These are phyloP conservation scores for Cryptomyrus ogoouensis DNA, from an alignment of 2,113 vertebrate genomes.

Conservation along the genomic window DNA sequence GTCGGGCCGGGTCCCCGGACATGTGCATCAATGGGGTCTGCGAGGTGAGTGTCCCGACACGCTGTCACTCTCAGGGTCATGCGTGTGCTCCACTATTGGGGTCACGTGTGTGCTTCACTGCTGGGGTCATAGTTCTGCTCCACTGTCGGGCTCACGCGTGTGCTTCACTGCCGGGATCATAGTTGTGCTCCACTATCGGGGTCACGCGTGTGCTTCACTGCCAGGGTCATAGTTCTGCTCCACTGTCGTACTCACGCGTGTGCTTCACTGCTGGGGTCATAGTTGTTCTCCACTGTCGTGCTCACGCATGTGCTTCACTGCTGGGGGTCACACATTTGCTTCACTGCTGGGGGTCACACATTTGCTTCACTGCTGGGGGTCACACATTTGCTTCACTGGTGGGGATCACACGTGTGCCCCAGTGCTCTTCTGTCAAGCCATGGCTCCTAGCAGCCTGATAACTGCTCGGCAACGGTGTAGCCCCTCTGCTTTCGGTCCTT, in stretches of 20 bases:
- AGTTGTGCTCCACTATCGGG: neutral
- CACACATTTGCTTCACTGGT: neutral
- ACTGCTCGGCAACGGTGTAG: neutral
- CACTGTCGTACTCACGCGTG: too few relatives aligned
- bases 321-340: neutral
- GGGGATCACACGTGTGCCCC: too few relatives aligned
- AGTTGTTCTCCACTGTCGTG: neutral
- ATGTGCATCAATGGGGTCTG: constrained; percentile 94
- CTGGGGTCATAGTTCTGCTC: too few relatives aligned
- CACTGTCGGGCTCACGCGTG: too few relatives aligned
- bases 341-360: too few relatives aligned
- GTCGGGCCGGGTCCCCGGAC: constrained; percentile 71
- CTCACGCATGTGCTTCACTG: neutral
- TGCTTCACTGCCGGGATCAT: too few relatives aligned
- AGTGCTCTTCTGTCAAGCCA: neutral
- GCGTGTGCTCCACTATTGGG: neutral
- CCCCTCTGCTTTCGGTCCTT: neutral
- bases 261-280: too few relatives aligned
- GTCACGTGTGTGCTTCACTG: neutral
- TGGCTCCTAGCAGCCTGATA: constrained; percentile 12
- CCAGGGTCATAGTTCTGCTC: neutral
- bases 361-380: neutral
- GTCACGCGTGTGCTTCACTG: neutral
- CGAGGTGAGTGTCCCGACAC: constrained; percentile 61
- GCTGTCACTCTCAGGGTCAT: neutral